A percentile compares a stretch with the other conserved stretches of the same genome.
phyloP scores from a whole-genome alignment of 2,888 invertebrate species.

The Coronaproctus castanopsis region DNA sequence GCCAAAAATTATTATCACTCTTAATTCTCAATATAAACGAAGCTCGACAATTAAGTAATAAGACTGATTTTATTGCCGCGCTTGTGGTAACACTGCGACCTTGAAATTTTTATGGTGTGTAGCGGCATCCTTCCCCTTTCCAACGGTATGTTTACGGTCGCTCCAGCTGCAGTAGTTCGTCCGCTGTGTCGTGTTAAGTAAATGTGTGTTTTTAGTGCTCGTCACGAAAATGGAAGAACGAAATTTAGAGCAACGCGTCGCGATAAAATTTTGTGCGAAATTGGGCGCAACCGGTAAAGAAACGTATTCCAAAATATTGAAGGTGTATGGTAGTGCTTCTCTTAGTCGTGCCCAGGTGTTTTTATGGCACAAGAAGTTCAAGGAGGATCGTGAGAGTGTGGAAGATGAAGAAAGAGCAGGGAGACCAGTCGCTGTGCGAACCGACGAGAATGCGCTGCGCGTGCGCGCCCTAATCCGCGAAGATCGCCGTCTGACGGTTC shows the following conservation, averaged over 20 bases:
- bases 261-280: slow-evolving; percentile 9
- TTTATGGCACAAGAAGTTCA: slow-evolving; percentile 3
- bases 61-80: slow-evolving; percentile 5
- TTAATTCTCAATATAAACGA: no score
- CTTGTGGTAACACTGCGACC: slow-evolving; percentile 8
- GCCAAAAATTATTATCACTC: no score
- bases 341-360: slow-evolving; percentile 3
- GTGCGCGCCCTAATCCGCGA: slow-evolving; percentile 6
- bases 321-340: slow-evolving; percentile 8
- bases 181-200: neutral
- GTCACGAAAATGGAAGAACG: slow-evolving; percentile 4
- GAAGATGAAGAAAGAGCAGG: slow-evolving; percentile 3
- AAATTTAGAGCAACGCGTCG: slow-evolving; percentile 5
- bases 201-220: neutral
- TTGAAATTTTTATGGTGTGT: slow-evolving; percentile 1
- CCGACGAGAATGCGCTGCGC: slow-evolving; percentile 2
- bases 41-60: no score
- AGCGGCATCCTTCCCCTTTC: slow-evolving; percentile 2
- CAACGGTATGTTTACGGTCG: neutral
- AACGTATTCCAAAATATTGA: slow-evolving; percentile 7
- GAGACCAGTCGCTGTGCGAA: slow-evolving; percentile 4
- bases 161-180: neutral
- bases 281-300: slow-evolving; percentile 2
- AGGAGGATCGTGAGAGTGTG: slow-evolving; percentile 7
- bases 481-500: slow-evolving; percentile 6